These are phyloP conservation scores for Pitangus sulphuratus DNA, from an alignment of 2,797 vertebrate species.

Conservation along the genomic window DNA sequence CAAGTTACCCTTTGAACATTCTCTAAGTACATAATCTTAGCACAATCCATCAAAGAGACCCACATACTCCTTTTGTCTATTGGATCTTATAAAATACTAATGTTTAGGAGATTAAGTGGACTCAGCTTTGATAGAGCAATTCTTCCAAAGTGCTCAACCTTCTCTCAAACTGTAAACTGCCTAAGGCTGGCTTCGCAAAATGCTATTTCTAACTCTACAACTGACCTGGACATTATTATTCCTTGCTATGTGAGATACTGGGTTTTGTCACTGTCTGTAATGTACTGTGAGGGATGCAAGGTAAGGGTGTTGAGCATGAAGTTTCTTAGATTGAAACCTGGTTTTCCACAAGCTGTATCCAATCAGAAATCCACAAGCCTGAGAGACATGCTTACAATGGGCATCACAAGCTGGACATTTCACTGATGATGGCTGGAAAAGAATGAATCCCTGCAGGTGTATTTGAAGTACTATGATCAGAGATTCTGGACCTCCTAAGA, in stretches of 20 bases:
- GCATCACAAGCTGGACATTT: not conserved
- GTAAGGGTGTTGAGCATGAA: not conserved
- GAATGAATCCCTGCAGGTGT: not conserved
- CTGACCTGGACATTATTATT: not conserved
- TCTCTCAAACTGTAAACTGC: slow-evolving; percentile 32
- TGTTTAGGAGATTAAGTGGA: slow-evolving; percentile 69
- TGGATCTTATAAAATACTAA: slow-evolving; percentile 64
- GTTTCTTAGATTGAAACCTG: not conserved
- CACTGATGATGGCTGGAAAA: not conserved
- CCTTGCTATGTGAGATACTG: not conserved
- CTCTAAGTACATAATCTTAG: slow-evolving; percentile 70
- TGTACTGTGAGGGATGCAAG: not conserved
- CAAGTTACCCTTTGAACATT: slow-evolving; percentile 73
- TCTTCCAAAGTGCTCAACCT: slow-evolving; percentile 58
- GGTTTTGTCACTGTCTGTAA: not conserved
- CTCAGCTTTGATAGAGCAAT: slow-evolving; percentile 58
- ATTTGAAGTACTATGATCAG: not conserved
- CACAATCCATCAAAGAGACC: slow-evolving; percentile 66
- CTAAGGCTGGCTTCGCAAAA: slow-evolving; percentile 44
- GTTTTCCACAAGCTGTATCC: not conserved
- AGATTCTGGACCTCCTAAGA: not conserved
- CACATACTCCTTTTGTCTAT: slow-evolving; percentile 50
- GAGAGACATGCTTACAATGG: not conserved
- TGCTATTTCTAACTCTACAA: slow-evolving; percentile 44
- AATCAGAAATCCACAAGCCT: not conserved